These are phyloP conservation scores for Pygathrix nemaeus DNA, from an alignment of 2,113 vertebrate species.

Conservation along the genomic window DNA sequence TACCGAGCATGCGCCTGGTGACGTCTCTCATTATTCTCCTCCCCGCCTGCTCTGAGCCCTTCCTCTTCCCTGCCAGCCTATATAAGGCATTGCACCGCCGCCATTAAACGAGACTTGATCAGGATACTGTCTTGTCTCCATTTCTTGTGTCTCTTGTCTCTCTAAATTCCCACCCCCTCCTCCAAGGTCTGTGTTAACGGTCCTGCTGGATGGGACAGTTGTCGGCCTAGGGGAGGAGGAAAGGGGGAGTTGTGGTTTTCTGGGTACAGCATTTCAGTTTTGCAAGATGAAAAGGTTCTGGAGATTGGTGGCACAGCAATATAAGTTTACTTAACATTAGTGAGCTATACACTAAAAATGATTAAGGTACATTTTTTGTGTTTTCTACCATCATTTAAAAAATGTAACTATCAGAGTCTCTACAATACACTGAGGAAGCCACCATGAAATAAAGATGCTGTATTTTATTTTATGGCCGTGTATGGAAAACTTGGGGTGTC, in stretches of 20 bases:
- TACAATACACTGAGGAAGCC: not conserved
- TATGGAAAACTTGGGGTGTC: not conserved
- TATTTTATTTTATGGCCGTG: not conserved
- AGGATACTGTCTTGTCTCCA: too few species aligned
- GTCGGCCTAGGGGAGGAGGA: too few species aligned
- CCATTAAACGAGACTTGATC: too few species aligned
- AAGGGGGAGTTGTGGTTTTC: not conserved
- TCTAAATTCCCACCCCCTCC: too few species aligned
- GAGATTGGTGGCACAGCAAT: not conserved
- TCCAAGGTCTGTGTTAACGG: too few species aligned
- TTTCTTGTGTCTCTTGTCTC: too few species aligned
- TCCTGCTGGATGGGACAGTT: too few species aligned
- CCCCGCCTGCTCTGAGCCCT: too few species aligned
- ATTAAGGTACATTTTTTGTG: not conserved
- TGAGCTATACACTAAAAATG: not conserved
- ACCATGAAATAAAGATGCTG: not conserved
- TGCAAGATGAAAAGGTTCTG: not conserved
- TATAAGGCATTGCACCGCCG: too few species aligned
- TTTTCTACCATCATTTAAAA: not conserved
- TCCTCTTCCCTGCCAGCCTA: too few species aligned
- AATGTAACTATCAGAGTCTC: not conserved
- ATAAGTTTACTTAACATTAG: not conserved
- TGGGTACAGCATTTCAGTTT: not conserved
- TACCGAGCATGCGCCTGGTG: too few species aligned
- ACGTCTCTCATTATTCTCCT: too few species aligned